phyloP scores from a whole-genome alignment of 1,140 invertebrate genomes.

The Battus philenor region DNA sequence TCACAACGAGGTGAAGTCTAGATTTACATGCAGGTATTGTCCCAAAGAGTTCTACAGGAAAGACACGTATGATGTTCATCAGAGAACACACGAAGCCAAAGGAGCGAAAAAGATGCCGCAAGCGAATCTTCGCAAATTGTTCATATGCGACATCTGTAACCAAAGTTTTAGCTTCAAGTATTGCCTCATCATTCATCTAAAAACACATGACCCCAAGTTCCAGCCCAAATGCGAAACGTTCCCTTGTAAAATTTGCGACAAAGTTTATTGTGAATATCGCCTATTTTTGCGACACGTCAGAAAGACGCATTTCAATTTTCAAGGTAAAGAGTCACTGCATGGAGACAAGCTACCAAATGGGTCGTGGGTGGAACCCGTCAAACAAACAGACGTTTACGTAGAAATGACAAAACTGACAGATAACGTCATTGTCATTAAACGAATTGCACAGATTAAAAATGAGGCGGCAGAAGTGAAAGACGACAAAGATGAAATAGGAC shows the following conservation, averaged over 20 bases:
- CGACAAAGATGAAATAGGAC: constrained; percentile 2
- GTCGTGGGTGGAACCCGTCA: neutral
- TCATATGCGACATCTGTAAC: constrained; percentile 39
- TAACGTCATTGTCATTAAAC: too few relatives aligned
- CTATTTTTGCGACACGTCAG: neutral
- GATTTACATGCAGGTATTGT: constrained; percentile 35
- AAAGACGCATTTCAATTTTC: neutral
- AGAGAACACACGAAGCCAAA: constrained; percentile 21
- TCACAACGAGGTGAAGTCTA: constrained; percentile 29
- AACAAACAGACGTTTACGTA: neutral
- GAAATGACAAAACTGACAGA: constrained; percentile 23
- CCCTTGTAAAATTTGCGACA: constrained; percentile 19
- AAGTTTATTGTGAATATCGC: neutral
- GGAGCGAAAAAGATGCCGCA: constrained; percentile 18
- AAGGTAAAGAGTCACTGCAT: neutral
- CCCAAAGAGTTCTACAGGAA: constrained; percentile 34
- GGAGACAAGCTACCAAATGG: neutral
- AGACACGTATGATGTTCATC: constrained; percentile 31
- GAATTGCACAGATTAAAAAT: constrained; percentile 12
- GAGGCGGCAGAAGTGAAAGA: neutral
- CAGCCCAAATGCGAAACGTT: constrained; percentile 11
- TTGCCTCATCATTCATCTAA: constrained; percentile 41
- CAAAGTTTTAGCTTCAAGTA: constrained; percentile 35
- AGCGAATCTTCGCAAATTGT: too few relatives aligned
- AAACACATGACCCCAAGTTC: constrained; percentile 32